Base-by-base conservation (phyloP, 2,888 invertebrate genomes). In the Minunthozetes semirufus region DNA sequence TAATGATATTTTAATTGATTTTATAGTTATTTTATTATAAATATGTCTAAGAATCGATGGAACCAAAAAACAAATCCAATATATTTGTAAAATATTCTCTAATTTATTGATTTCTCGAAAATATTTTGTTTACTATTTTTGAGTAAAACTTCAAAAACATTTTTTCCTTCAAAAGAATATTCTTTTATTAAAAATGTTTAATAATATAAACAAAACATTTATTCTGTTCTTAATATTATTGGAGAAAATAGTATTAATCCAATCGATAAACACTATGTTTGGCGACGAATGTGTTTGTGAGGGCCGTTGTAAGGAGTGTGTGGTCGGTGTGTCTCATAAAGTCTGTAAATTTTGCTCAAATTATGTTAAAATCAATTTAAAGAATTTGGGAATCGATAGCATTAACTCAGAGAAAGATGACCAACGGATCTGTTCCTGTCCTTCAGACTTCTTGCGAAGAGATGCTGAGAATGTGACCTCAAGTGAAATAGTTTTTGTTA, bases 351-450 rank as follows among this genome's bases (percentile, higher is more conserved):
- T 27, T 4, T 70, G 70, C 27, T 48, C 48, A 15, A 46, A 19
- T 15, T 25, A 1, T 48, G 11, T 46, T 48, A 25, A 17, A 11
- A 22, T 70, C 17, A 27, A 70, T 48, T 48, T 70, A 3, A 70
- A 25, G 4, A 46, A 19, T 22, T 3, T 70, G 5, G 46, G 48
- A 22, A 48, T 70, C 48, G 48, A 70, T 25, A 66, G 22, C 66
- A 0, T 13, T 5, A 42, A 70, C 22, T 42, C 8, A 9, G 42
- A 42, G 8, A 42, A 42, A 13, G 42, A 42, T 6, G 11, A 1
- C 8, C 42, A 29, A 38, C 68, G 38, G 56, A 68, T 56, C 33
- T 76, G 48, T 76, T 19, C 42, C 48, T 70, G 70, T 70, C 70
- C 70, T 8, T 25, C 70, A 46, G n/a, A 48, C 48, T 70, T 19